These are phyloP conservation scores for Verasper variegatus DNA, from an alignment of 2,113 vertebrate genomes.

Conservation along the genomic window DNA sequence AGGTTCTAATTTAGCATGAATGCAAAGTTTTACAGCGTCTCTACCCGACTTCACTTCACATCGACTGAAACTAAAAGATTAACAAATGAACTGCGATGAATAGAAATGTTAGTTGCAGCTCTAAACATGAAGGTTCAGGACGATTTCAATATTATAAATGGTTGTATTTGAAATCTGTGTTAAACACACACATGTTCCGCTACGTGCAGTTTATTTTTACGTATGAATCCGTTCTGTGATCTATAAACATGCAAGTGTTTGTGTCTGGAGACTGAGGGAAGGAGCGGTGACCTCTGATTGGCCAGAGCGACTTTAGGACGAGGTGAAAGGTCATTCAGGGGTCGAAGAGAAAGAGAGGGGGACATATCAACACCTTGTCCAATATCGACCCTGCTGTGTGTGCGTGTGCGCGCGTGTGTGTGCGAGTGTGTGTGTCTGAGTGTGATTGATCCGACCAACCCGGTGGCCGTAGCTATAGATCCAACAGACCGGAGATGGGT, in stretches of 20 bases:
- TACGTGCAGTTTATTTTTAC: not conserved
- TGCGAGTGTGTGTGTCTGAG: conserved; percentile 36
- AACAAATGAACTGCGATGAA: too few species aligned
- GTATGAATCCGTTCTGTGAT: too few species aligned
- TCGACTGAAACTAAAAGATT: too few species aligned
- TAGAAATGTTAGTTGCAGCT: too few species aligned
- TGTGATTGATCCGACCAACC: conserved; percentile 74
- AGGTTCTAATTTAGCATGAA: too few species aligned
- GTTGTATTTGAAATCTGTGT: too few species aligned
- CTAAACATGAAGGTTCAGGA: too few species aligned
- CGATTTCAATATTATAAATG: too few species aligned
- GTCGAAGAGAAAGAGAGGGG: conserved; percentile 22
- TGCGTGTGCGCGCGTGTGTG: conserved; percentile 19
- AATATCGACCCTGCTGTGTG: conserved; percentile 40
- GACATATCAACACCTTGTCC: conserved; percentile 76
- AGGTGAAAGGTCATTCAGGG: conserved; percentile 69
- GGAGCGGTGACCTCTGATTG: conserved; percentile 65
- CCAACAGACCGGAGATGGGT: conserved; percentile 50
- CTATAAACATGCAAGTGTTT: too few species aligned
- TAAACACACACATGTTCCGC: not conserved
- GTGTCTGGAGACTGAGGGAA: not conserved
- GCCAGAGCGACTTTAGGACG: conserved; percentile 53
- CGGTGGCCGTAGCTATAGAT: conserved; percentile 46
- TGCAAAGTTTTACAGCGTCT: too few species aligned
- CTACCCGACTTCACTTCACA: too few species aligned